Percentiles rank a stretch among this genome's conserved stretches.
Conservation (phyloP, 92 coral and sea anemone genomes). For the Blastomussa wellsi region DNA sequence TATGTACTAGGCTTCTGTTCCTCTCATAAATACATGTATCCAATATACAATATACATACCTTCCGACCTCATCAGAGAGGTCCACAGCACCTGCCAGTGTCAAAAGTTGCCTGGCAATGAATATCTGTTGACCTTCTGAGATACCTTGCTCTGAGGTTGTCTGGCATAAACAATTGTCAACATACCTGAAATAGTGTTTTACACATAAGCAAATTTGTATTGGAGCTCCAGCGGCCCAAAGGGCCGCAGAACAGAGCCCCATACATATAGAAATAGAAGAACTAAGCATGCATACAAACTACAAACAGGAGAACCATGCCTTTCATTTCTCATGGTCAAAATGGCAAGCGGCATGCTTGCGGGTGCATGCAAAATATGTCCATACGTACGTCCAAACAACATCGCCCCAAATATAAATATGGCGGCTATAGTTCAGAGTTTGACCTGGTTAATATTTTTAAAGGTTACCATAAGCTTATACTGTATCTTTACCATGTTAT, state of each 20-base stretch:
- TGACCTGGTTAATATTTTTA: no score
- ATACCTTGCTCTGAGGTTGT: conserved; percentile 35
- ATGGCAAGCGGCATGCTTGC: no score
- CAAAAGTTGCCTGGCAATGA: conserved; percentile 79
- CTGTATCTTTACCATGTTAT: no score
- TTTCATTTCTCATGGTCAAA: no score
- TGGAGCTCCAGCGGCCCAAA: no score
- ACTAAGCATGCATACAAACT: no score
- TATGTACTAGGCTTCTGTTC: not conserved
- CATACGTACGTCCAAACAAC: not conserved
- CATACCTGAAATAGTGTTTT: conserved; percentile 52
- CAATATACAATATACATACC: conserved; percentile 71
- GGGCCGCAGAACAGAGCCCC: no score
- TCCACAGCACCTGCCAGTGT: conserved; percentile 75
- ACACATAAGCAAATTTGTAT: not conserved
- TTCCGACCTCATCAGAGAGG: conserved; percentile 98
- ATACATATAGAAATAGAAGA: no score
- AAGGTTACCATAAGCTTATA: no score
- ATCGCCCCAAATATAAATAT: no score
- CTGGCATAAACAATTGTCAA: conserved; percentile 54
- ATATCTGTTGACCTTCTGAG: conserved; percentile 59
- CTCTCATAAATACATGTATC: not conserved
- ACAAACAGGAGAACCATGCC: no score
- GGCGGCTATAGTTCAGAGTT: no score
- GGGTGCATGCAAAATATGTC: not conserved